These are phyloP conservation scores for Ormia ochracea DNA, from an alignment of 2,888 invertebrate genomes.

Conservation along the genomic window DNA sequence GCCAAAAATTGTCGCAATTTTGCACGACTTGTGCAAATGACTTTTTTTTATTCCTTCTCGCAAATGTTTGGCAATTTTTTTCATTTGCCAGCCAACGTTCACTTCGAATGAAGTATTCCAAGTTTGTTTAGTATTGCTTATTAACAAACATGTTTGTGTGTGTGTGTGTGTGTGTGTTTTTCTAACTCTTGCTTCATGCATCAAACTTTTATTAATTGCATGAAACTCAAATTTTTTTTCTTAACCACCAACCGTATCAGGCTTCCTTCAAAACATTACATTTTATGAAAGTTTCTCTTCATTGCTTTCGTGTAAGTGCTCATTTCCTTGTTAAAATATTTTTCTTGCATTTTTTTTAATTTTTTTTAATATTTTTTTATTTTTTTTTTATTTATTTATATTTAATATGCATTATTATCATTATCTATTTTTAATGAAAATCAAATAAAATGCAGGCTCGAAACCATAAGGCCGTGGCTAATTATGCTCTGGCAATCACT, in stretches of 20 bases:
- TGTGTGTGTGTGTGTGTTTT: no score
- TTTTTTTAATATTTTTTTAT: background rate
- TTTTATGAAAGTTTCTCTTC: constrained; percentile 26
- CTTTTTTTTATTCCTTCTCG: background rate
- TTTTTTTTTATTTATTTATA: no score
- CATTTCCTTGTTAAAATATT: constrained; percentile 28
- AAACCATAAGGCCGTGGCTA: constrained; percentile 38
- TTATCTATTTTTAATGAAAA: constrained; percentile 1
- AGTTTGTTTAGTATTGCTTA: no score
- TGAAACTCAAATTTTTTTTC: background rate
- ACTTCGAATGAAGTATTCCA: background rate
- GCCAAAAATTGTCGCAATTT: constrained; percentile 55
- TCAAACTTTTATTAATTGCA: background rate
- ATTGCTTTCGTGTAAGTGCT: constrained; percentile 11
- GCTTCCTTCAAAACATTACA: constrained; percentile 3
- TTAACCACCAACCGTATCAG: constrained; percentile 6
- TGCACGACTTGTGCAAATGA: constrained; percentile 50
- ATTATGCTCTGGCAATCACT: constrained; percentile 37
- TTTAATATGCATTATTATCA: no score
- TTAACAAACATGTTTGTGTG: no score
- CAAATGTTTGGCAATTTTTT: background rate
- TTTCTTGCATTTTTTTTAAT: background rate
- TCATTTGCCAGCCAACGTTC: background rate
- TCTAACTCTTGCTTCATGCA: no score
- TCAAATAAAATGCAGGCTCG: constrained; percentile 22